Conservation (phyloP, 2,888 invertebrate species). For the Andrena dorsata region DNA sequence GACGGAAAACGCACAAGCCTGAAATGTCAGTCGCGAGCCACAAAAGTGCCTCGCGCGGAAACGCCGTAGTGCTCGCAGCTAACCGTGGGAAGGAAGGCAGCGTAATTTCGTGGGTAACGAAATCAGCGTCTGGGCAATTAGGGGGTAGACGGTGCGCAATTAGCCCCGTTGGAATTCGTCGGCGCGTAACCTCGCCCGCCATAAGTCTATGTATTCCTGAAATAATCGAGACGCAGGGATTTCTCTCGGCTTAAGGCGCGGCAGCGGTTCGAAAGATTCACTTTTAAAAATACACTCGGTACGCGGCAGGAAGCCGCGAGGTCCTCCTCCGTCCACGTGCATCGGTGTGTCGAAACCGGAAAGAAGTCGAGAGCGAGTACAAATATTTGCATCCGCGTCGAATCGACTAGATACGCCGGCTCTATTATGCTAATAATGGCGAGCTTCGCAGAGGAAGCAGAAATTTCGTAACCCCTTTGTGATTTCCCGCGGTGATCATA, state of each 20-base stretch:
- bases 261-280: conserved; percentile 24
- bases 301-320: conserved; percentile 50
- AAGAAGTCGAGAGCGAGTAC: conserved; percentile 35
- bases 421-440: conserved; percentile 33
- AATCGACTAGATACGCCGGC: conserved; percentile 21
- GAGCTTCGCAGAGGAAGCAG: conserved; percentile 14
- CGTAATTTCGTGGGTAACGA: conserved; percentile 5
- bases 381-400: conserved; percentile 60
- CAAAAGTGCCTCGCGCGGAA: neutral
- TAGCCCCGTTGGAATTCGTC: conserved; percentile 5
- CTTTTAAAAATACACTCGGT: conserved; percentile 52
- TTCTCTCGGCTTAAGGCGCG: conserved; percentile 7
- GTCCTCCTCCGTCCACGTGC: conserved; percentile 44
- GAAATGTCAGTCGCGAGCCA: neutral
- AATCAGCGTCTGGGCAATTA: conserved; percentile 5
- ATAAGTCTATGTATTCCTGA: conserved; percentile 11
- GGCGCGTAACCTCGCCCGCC: neutral
- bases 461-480: conserved; percentile 31
- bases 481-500: conserved; percentile 21
- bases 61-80: neutral
- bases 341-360: conserved; percentile 59
- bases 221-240: conserved; percentile 10
- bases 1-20: too few species aligned
- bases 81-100: neutral
- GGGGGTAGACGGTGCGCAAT: neutral